A percentile compares a stretch with the other conserved stretches of the same genome.
Evolutionary conservation across 2,888 invertebrate species (phyloP).

Genomic region (Limnephilus rhombicus): DNA sequence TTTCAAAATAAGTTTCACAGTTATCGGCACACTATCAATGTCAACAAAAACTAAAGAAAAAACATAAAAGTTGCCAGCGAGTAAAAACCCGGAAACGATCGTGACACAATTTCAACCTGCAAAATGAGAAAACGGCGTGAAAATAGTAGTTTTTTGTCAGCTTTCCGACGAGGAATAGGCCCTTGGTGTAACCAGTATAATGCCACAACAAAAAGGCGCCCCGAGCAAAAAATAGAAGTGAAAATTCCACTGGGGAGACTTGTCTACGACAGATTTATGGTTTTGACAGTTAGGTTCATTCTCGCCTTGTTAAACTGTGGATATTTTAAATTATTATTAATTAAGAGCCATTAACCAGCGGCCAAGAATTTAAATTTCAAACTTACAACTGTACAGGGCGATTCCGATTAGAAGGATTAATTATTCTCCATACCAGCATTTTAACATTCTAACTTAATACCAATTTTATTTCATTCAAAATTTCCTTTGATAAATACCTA

Average conservation of each 20-base stretch:
- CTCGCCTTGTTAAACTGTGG: background rate
- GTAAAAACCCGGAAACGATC: background rate
- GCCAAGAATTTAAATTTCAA: too few species aligned
- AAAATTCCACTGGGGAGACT: background rate
- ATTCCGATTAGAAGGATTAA: too few species aligned
- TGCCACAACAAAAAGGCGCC: background rate
- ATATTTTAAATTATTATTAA: too few species aligned
- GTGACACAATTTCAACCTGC: background rate
- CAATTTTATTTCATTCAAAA: too few species aligned
- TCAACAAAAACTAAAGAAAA: background rate
- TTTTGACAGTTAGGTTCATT: conserved; percentile 1
- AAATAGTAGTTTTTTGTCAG: background rate
- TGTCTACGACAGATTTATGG: background rate
- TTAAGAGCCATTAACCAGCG: too few species aligned
- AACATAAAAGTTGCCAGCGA: background rate
- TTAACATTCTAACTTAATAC: too few species aligned
- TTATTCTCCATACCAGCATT: too few species aligned
- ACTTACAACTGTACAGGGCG: too few species aligned
- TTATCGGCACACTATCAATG: background rate
- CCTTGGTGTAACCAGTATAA: background rate
- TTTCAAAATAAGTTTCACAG: too few species aligned
- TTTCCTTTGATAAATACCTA: too few species aligned
- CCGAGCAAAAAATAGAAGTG: background rate
- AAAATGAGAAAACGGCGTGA: background rate
- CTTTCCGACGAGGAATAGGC: background rate